phyloP scores from a whole-genome alignment of 2,888 invertebrate species.

The Cheilosia variabilis region DNA sequence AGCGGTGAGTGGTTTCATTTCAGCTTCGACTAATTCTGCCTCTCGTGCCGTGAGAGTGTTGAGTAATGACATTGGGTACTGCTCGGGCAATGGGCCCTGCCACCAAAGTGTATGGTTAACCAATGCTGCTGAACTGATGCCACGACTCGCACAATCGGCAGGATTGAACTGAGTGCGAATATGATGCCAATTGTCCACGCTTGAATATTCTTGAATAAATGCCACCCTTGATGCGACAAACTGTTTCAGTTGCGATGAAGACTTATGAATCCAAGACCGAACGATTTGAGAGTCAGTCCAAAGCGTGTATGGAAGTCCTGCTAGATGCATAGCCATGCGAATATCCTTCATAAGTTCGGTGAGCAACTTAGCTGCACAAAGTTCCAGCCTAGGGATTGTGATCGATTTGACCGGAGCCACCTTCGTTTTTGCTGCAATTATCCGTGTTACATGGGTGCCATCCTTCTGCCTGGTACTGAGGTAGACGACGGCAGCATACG shows the following conservation, averaged over 20 bases:
- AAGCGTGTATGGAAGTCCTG: not conserved
- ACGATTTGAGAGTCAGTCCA: conserved; percentile 4
- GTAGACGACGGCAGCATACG: too few relatives aligned
- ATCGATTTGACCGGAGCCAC: conserved; percentile 9
- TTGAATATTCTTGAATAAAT: conserved; percentile 1
- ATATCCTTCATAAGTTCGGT: conserved; percentile 7
- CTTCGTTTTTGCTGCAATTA: conserved; percentile 7
- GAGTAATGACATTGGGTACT: conserved; percentile 1
- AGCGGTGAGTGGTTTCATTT: not conserved
- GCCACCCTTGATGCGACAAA: not conserved
- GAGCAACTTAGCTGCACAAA: conserved; percentile 15
- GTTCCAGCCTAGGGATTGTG: conserved; percentile 19
- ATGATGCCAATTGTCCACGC: conserved; percentile 6
- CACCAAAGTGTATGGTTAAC: conserved; percentile 10
- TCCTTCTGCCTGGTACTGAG: too few relatives aligned
- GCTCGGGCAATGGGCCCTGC: conserved; percentile 7
- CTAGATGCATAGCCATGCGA: conserved; percentile 8
- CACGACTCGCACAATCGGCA: conserved; percentile 17
- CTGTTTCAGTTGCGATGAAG: not conserved
- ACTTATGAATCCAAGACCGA: not conserved
- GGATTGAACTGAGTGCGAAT: conserved; percentile 12
- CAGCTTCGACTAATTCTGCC: conserved; percentile 10
- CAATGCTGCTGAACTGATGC: not conserved
- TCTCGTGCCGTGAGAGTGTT: not conserved
- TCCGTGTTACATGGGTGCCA: too few relatives aligned